Evolutionary conservation across 1,140 invertebrate species (phyloP).

Genomic region (Penaeus indicus): DNA sequence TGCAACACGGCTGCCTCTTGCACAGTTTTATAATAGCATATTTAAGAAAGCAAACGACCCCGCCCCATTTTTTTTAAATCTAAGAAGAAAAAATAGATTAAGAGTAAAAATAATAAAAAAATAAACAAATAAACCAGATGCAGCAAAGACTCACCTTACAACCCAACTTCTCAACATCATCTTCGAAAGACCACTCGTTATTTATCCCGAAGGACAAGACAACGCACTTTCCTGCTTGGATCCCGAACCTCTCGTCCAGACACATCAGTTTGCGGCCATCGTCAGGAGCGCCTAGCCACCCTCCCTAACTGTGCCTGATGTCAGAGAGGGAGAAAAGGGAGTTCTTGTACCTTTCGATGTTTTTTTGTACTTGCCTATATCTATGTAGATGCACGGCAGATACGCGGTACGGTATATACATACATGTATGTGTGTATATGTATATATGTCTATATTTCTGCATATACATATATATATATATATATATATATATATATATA

Average conservation of each 20-base stretch:
- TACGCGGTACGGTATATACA: too few relatives aligned
- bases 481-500: too few relatives aligned
- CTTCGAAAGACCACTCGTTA: constrained; percentile 67
- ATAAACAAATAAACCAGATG: too few relatives aligned
- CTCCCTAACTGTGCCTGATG: neutral
- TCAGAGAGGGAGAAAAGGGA: neutral
- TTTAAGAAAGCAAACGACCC: too few relatives aligned
- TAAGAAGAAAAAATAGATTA: too few relatives aligned
- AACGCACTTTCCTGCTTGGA: constrained; percentile 37
- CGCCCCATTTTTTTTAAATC: too few relatives aligned
- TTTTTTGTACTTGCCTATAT: neutral
- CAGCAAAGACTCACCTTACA: constrained; percentile 23
- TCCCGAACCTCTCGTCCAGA: neutral
- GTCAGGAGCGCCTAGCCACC: neutral
- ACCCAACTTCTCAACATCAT: constrained; percentile 61
- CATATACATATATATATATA: too few relatives aligned
- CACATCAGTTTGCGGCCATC: constrained; percentile 22
- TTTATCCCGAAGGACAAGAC: constrained; percentile 66
- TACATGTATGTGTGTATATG: too few relatives aligned
- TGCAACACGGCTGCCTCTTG: too few relatives aligned
- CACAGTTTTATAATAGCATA: too few relatives aligned
- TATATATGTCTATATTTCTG: too few relatives aligned
- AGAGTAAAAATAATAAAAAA: too few relatives aligned
- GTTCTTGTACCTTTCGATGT: neutral
- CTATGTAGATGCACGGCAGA: neutral